These are phyloP conservation scores for Phataginus tetradactyla DNA, from an alignment of 2,797 vertebrate genomes.

Conservation along the genomic window DNA sequence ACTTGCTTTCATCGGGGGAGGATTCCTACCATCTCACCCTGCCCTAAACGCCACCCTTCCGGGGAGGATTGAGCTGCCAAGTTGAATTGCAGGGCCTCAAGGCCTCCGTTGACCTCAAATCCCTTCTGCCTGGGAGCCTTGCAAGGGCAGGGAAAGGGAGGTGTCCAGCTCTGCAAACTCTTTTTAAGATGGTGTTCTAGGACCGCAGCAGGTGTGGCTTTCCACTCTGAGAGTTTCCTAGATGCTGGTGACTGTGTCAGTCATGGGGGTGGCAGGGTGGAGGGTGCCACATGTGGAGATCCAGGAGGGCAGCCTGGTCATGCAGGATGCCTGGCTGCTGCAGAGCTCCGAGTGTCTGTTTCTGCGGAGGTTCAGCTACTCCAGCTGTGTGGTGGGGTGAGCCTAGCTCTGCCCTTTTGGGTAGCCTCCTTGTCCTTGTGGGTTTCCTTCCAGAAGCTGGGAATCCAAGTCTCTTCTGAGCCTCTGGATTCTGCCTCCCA, in stretches of 20 bases:
- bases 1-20: not conserved
- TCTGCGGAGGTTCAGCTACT: not conserved
- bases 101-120: not conserved
- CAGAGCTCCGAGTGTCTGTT: not conserved
- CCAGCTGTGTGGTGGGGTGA: not conserved
- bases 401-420: not conserved
- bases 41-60: not conserved
- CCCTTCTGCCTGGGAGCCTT: not conserved
- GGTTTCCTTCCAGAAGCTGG: not conserved
- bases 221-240: not conserved
- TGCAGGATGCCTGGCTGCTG: not conserved
- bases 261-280: not conserved
- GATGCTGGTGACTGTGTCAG: not conserved
- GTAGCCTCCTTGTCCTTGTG: not conserved
- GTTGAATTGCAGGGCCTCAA: not conserved
- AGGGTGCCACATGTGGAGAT: fast-evolving
- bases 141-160: not conserved
- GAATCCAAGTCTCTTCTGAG: not conserved
- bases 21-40: not conserved
- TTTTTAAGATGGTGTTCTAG: not conserved
- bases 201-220: not conserved
- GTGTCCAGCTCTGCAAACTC: not conserved
- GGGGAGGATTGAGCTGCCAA: not conserved
- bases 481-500: not conserved
- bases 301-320: not conserved